Evolutionary conservation across 2,113 vertebrate genomes (phyloP), one percentile per base, ranked within the genome.

Genomic region (Vireo altiloquus): DNA sequence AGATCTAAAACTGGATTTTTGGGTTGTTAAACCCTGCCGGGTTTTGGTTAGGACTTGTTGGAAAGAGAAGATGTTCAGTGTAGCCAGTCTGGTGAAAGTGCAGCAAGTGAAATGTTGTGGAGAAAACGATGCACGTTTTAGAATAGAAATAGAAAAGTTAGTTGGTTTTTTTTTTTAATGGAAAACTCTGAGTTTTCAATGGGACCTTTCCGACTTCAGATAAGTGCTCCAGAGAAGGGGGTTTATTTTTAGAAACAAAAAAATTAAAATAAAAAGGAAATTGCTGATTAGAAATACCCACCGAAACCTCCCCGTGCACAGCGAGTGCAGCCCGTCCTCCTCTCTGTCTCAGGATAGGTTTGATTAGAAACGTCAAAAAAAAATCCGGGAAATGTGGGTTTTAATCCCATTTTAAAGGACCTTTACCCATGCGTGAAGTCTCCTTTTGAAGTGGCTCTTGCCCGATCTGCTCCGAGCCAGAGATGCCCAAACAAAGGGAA

Each of bases 321-420:
- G n/a, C 0, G 0, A 81, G 53, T 22, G 52, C 64, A 87, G 18
- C 72, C 39, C 1, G 0, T 49, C 79, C 72, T 53, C 37, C 3
- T 50, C 23, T 42, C 70, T 57, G 31, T 66, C 76, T 63, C 33
- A 19, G 85, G 85, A n/a, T 40, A 82, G 64, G 71, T 96, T 96
- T 97, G 88, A 90, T 88, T 92, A 74, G 82, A 82, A 87, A 63
- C 0, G 9, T 54, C 56, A 76, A 69, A 72, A 69, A 72, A 94
- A 91, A 74, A 87, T 11, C 80, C 1, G 3, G 59, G 82, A 96
- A 90, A 94, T 21, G 79, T 88, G 46, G 63, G 65, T 85, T 86
- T 85, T 95, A 95, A 97, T 94, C 87, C 93, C 76, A 25, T 95
- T 91, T 92, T 82, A 59, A 91, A 74, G 68, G 84, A 11, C 82